Evolutionary conservation across 2,113 vertebrate genomes (phyloP).

Genomic region (Osmerus eperlanus): DNA sequence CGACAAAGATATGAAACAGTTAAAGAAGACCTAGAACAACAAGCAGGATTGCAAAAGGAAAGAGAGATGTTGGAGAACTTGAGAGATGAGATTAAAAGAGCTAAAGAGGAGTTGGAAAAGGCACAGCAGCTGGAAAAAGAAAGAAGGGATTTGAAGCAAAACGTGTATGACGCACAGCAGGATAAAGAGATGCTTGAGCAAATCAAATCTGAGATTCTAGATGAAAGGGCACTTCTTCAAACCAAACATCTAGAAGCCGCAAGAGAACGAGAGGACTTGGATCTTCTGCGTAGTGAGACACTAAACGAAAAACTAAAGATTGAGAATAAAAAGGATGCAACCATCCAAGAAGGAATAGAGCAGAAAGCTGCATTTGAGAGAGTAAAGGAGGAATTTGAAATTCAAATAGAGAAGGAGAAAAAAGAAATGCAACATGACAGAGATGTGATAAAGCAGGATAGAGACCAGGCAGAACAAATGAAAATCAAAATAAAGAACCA

Average conservation of each 20-base stretch:
- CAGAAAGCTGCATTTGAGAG: neutral
- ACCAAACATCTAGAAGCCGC: neutral
- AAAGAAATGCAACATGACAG: slow-evolving; percentile 8
- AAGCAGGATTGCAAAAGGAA: slow-evolving; percentile 15
- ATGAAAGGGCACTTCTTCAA: slow-evolving; percentile 2
- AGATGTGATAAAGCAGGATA: neutral
- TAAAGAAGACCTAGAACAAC: slow-evolving; percentile 22
- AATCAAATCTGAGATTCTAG: slow-evolving; percentile 8
- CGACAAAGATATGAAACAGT: slow-evolving; percentile 15
- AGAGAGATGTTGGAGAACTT: slow-evolving; percentile 18
- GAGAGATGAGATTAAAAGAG: slow-evolving; percentile 2
- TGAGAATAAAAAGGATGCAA: neutral
- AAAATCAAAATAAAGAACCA: slow-evolving; percentile 7
- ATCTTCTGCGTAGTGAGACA: slow-evolving; percentile 1
- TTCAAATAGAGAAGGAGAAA: neutral
- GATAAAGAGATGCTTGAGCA: slow-evolving; percentile 15
- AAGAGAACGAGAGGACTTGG: slow-evolving; percentile 14
- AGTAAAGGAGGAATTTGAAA: slow-evolving; percentile 2
- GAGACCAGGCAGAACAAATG: neutral
- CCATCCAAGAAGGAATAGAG: slow-evolving; percentile 6
- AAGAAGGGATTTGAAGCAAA: slow-evolving; percentile 1
- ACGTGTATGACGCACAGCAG: neutral
- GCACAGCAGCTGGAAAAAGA: slow-evolving; percentile 4
- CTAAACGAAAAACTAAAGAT: neutral
- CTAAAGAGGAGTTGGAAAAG: slow-evolving; percentile 1